phyloP scores from a whole-genome alignment of 2,888 invertebrate genomes.

The Melinopterus prodromus region DNA sequence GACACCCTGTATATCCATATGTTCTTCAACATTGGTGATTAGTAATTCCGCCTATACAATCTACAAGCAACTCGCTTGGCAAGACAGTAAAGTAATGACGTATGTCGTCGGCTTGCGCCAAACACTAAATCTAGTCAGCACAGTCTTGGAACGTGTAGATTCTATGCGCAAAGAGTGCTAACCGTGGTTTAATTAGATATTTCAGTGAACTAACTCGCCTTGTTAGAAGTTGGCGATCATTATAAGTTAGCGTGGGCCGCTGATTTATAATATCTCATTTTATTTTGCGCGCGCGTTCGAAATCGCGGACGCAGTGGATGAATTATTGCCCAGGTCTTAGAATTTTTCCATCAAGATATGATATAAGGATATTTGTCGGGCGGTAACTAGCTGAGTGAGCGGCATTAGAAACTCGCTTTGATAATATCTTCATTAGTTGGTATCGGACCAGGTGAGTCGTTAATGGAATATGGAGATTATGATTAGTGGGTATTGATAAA shows the following conservation, averaged over 20 bases:
- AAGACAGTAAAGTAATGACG: constrained; percentile 40
- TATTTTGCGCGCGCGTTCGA: constrained; percentile 43
- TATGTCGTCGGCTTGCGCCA: constrained; percentile 32
- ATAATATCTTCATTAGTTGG: neutral
- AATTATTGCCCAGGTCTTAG: neutral
- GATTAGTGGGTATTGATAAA: neutral
- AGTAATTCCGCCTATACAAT: constrained; percentile 12
- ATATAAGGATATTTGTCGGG: neutral
- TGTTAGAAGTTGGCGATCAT: constrained; percentile 52
- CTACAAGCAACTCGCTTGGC: constrained; percentile 29
- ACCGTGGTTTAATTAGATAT: constrained; percentile 52
- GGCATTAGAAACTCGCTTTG: neutral
- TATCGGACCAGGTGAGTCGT: neutral
- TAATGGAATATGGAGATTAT: neutral
- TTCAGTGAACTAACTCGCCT: constrained; percentile 50
- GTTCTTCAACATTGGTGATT: neutral
- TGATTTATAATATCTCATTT: constrained; percentile 52
- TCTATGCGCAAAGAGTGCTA: constrained; percentile 38
- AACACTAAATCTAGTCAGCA: constrained; percentile 41
- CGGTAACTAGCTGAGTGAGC: neutral
- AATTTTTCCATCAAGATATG: neutral
- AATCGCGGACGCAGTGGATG: neutral
- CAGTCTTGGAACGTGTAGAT: constrained; percentile 32
- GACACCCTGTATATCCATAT: neutral
- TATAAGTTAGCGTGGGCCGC: constrained; percentile 51